phyloP scores from a whole-genome alignment of 2,888 invertebrate genomes.

The Dimorphilus gyrociliatus region DNA sequence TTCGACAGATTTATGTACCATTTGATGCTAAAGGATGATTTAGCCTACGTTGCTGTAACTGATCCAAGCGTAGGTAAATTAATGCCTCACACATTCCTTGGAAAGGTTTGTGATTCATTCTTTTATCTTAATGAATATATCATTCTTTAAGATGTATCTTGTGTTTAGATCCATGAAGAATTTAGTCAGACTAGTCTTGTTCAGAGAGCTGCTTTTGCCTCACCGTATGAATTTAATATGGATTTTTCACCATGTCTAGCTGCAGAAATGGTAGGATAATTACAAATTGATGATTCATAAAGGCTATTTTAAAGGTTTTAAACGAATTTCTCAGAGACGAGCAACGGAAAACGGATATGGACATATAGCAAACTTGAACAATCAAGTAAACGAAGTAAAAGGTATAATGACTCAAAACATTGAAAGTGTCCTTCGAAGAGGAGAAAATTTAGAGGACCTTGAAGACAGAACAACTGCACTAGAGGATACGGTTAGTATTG shows the following conservation, averaged over 20 bases:
- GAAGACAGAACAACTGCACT: constrained; percentile 34
- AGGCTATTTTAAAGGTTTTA: no score
- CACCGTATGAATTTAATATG: no score
- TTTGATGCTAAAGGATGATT: constrained; percentile 29
- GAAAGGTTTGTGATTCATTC: constrained; percentile 19
- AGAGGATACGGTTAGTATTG: constrained; percentile 25
- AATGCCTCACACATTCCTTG: constrained; percentile 25
- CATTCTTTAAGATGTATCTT: neutral
- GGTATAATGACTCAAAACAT: constrained; percentile 37
- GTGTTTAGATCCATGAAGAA: no score
- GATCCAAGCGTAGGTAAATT: constrained; percentile 19
- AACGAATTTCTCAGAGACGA: no score
- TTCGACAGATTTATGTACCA: constrained; percentile 31
- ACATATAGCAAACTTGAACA: no score
- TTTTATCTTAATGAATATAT: neutral
- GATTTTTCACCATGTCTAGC: no score
- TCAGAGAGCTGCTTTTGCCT: no score
- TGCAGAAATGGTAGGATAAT: no score
- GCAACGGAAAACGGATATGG: no score
- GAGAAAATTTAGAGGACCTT: constrained; percentile 33
- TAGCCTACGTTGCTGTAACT: constrained; percentile 29
- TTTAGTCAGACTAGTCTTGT: no score
- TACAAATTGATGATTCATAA: no score
- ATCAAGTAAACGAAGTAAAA: constrained; percentile 36
- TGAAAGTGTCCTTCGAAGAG: constrained; percentile 32